Evolutionary conservation across 2,113 vertebrate species (phyloP).

Genomic region (Microcebus lehilahytsara): DNA sequence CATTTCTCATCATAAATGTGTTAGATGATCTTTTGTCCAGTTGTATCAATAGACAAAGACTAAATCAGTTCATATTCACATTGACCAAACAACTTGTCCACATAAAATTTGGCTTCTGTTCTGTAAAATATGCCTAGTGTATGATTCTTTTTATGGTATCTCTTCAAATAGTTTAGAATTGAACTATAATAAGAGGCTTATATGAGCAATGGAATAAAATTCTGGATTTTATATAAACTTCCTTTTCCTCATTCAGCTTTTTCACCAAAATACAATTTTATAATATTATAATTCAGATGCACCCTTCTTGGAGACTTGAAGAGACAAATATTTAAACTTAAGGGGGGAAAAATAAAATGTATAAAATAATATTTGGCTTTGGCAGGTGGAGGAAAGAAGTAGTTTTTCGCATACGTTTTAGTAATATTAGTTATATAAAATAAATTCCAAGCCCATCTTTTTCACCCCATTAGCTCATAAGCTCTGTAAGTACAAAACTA

Average conservation of each 20-base stretch:
- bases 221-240: background rate
- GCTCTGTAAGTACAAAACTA: background rate
- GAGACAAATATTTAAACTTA: background rate
- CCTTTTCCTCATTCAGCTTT: background rate
- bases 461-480: background rate
- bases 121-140: background rate
- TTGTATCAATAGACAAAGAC: background rate
- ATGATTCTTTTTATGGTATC: background rate
- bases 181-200: background rate
- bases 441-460: background rate
- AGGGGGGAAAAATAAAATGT: background rate
- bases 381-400: background rate
- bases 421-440: background rate
- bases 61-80: background rate
- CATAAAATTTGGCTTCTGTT: background rate
- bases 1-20: background rate
- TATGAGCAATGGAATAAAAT: background rate
- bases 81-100: background rate
- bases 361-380: conserved; percentile 5
- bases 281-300: background rate
- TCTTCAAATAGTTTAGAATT: background rate
- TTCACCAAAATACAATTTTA: background rate
- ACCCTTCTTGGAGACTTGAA: background rate
- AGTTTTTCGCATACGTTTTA: background rate
- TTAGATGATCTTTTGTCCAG: background rate